phyloP scores from a whole-genome alignment of 2,888 invertebrate genomes.

The Andrena flavipes region DNA sequence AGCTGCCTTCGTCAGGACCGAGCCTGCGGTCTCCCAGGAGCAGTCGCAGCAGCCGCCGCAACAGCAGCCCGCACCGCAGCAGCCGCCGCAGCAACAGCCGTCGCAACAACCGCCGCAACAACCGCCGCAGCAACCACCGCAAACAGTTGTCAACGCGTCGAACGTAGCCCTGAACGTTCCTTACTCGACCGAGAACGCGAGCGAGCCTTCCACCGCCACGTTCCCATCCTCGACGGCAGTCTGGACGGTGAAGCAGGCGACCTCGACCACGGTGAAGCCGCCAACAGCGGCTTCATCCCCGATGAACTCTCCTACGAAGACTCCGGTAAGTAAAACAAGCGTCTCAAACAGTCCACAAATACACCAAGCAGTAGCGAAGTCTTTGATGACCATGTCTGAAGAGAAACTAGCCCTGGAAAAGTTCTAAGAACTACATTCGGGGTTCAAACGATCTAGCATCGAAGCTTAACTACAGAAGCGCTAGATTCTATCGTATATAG shows the following conservation, averaged over 20 bases:
- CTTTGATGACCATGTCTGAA: too few relatives aligned
- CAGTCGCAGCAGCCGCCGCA: constrained; percentile 9
- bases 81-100: constrained; percentile 11
- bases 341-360: neutral
- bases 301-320: constrained; percentile 54
- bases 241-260: constrained; percentile 23
- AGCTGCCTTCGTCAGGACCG: constrained; percentile 16
- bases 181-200: constrained; percentile 68
- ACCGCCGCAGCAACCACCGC: constrained; percentile 15
- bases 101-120: neutral
- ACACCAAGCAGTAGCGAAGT: too few relatives aligned
- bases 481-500: too few relatives aligned
- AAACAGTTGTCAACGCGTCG: constrained; percentile 54
- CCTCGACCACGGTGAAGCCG: constrained; percentile 47
- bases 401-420: too few relatives aligned
- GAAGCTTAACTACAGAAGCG: too few relatives aligned
- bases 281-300: constrained; percentile 69
- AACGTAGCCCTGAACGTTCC: constrained; percentile 65
- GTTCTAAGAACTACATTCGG: too few relatives aligned
- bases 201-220: constrained; percentile 18
- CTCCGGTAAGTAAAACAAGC: constrained; percentile 25
- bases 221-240: neutral
- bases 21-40: neutral
- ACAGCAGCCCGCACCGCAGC: constrained; percentile 27
- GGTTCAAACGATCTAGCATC: too few relatives aligned